Evolutionary conservation across 2,888 invertebrate species (phyloP).

Genomic region (Smittia sp.): DNA sequence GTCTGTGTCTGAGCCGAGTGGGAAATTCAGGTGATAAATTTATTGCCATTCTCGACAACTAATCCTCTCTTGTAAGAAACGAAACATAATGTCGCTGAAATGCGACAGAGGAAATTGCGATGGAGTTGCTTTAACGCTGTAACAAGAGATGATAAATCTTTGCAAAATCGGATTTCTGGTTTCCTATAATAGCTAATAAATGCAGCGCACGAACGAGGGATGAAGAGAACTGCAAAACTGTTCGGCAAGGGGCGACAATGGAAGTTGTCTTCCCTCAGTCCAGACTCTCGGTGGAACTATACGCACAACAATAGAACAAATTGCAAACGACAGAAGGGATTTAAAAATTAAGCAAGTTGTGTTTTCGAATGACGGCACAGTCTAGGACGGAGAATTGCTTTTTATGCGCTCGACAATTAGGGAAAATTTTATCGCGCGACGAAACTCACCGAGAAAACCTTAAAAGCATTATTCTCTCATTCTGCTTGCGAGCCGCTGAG

Average conservation of each 20-base stretch:
- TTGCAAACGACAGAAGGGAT: slow-evolving; percentile 2
- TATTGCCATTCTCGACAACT: slow-evolving; percentile 25
- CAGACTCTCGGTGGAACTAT: not conserved
- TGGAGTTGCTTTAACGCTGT: slow-evolving; percentile 22
- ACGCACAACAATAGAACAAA: not conserved
- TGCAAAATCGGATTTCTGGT: slow-evolving; percentile 36
- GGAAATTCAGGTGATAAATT: slow-evolving; percentile 41
- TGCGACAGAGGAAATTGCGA: slow-evolving; percentile 10
- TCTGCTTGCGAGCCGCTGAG: not conserved
- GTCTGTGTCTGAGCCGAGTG: slow-evolving; percentile 22
- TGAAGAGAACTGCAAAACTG: not conserved
- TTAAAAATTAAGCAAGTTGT: not conserved
- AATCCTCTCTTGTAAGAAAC: slow-evolving; percentile 17
- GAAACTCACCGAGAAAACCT: not conserved
- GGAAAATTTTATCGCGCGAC: not conserved
- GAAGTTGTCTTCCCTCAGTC: not conserved
- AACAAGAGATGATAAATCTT: slow-evolving; percentile 40
- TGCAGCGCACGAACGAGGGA: not conserved
- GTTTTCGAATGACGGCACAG: too few species aligned
- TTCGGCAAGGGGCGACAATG: too few species aligned
- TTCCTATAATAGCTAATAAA: slow-evolving; percentile 14
- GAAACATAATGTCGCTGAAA: slow-evolving; percentile 11
- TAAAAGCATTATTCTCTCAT: not conserved
- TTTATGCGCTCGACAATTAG: not conserved
- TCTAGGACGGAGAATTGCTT: not conserved